Evolutionary conservation across 2,797 vertebrate species (phyloP).

Genomic region (Micrastur ruficollis): DNA sequence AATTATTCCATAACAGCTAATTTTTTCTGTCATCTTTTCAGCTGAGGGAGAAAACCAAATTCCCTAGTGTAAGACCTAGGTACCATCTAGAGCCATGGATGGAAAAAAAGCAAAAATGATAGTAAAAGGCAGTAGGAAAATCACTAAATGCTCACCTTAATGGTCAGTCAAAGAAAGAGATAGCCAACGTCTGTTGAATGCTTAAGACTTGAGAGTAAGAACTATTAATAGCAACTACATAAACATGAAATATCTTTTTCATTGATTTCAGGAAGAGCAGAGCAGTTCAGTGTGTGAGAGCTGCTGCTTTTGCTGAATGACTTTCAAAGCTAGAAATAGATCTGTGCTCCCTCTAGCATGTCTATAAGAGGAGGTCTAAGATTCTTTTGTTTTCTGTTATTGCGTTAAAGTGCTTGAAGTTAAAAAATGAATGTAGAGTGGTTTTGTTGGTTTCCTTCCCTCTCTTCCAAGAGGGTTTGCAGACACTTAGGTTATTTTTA

Average conservation of each 20-base stretch:
- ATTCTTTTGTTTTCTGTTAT: neutral
- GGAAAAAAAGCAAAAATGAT: neutral
- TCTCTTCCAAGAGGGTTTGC: neutral
- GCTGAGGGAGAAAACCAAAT: neutral
- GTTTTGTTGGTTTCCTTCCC: neutral
- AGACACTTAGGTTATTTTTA: neutral
- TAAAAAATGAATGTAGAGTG: neutral
- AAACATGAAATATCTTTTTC: neutral
- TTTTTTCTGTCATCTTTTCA: neutral
- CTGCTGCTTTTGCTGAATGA: neutral
- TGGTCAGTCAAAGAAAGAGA: neutral
- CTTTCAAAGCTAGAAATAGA: slow-evolving; percentile 14
- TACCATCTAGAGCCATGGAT: neutral
- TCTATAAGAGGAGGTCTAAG: neutral
- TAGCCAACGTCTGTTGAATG: neutral
- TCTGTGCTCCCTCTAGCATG: neutral
- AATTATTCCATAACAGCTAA: neutral
- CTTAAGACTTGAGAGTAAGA: neutral
- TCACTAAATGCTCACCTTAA: neutral
- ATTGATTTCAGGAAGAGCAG: neutral
- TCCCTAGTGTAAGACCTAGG: neutral
- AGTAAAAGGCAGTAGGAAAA: neutral
- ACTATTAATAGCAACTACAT: neutral
- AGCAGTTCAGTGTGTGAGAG: neutral
- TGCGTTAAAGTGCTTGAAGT: neutral